Conservation (phyloP, 2,113 vertebrate genomes). For the Rallus limicola region DNA sequence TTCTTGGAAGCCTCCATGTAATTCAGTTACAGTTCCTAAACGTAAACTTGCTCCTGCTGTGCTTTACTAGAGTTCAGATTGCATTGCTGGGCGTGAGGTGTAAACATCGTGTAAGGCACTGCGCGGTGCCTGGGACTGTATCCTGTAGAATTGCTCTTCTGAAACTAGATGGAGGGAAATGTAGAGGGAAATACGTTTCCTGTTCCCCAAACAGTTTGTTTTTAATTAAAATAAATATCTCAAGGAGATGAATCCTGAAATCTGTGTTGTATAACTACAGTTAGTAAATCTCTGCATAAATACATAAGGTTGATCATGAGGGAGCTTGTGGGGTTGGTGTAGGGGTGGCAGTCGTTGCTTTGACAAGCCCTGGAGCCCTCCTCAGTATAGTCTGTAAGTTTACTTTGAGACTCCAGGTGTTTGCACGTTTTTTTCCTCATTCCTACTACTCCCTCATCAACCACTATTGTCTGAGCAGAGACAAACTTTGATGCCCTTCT, state of each 20-base stretch:
- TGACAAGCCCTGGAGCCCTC: background rate
- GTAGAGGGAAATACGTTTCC: background rate
- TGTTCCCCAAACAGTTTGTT: constrained; percentile 34
- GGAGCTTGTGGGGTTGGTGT: background rate
- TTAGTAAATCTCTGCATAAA: constrained; percentile 16
- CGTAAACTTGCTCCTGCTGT: background rate
- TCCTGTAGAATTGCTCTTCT: background rate
- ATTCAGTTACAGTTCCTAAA: background rate
- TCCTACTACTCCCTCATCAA: background rate
- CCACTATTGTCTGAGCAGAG: background rate
- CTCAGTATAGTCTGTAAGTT: background rate
- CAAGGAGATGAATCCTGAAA: constrained; percentile 29
- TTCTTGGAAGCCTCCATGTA: background rate
- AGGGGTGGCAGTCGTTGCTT: background rate
- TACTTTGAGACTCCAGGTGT: background rate
- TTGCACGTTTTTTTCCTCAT: background rate
- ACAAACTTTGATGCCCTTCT: background rate
- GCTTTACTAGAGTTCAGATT: background rate
- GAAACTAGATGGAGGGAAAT: background rate
- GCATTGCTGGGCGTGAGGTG: constrained; percentile 1
- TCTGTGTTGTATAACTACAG: constrained; percentile 12
- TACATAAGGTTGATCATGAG: background rate
- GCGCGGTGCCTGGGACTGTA: background rate
- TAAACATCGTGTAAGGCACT: background rate
- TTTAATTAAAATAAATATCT: constrained; percentile 48